A percentile compares a stretch with the other conserved stretches of the same genome.
Conservation (phyloP, 1,140 invertebrate species). For the Temnothorax curvispinosus region DNA sequence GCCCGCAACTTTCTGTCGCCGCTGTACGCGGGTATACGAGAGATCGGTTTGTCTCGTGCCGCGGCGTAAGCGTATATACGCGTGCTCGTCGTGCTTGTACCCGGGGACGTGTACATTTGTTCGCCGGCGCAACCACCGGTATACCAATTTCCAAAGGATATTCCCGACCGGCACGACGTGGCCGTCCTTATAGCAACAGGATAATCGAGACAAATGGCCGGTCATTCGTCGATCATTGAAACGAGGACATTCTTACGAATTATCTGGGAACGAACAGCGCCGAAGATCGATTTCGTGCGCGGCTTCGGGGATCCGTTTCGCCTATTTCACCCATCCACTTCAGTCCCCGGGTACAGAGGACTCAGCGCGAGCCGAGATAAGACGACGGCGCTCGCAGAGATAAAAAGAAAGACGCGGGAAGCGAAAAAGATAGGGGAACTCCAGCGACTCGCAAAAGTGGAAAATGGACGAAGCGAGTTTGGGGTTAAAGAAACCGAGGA, state of each 20-base stretch:
- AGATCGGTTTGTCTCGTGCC: conserved; percentile 25
- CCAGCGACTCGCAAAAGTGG: conserved; percentile 43
- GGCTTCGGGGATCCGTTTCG: conserved; percentile 7
- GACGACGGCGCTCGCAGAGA: conserved; percentile 12
- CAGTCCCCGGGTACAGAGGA: neutral
- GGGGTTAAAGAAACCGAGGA: conserved; percentile 57
- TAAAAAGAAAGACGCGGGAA: conserved; percentile 55
- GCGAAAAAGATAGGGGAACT: conserved; percentile 49
- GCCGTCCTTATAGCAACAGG: neutral
- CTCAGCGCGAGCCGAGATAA: conserved; percentile 52
- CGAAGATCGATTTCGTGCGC: conserved; percentile 53
- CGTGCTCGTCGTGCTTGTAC: conserved; percentile 1
- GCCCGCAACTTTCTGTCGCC: conserved; percentile 51
- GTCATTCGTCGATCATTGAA: conserved; percentile 56
- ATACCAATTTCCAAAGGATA: conserved; percentile 38
- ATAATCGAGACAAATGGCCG: conserved; percentile 56
- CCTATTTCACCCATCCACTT: conserved; percentile 24
- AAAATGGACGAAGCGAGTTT: conserved; percentile 59
- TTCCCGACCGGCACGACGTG: neutral
- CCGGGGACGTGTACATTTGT: conserved; percentile 21
- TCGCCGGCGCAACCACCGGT: neutral
- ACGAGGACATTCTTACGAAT: conserved; percentile 57
- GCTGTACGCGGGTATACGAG: neutral
- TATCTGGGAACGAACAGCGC: conserved; percentile 36
- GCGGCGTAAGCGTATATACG: neutral